Evolutionary conservation across 2,113 vertebrate genomes (phyloP), one percentile per base, ranked within the genome.

Genomic region (Labrus mixtus): DNA sequence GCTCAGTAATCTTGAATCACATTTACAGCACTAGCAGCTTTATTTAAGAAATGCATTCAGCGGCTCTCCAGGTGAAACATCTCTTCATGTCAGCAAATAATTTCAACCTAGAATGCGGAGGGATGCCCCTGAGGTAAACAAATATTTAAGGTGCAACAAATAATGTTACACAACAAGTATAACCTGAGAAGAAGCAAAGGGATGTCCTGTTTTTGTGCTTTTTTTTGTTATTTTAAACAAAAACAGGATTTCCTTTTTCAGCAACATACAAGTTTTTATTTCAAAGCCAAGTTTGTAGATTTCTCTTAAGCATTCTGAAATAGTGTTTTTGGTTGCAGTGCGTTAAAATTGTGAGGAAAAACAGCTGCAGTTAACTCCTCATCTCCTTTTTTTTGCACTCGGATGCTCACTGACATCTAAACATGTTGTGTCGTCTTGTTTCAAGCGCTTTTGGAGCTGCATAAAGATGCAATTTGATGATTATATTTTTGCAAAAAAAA

Each of bases 261-360:
- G 55, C 54, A 45, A 70, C 45, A 6, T 33, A 33, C 6, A 33
- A 41, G 39, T 9, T 9, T 51, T 51, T 51, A n/a, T 75, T 81
- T 79, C 63, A 76, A n/a, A 64, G 60, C 67, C 56, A 50, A 62
- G 55, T 70, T 19, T 72, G 61, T 54, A 68, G 70, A 16, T 25
- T 53, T 25, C 25, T 72, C 72, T 65, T 33, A 33, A 33, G 29
- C 29, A 33, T 33, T 33, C 29, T 33, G 29, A 33, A 33, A 33
- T 4, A 16, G 41, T 45, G n/a, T 22, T 54, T 63, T 73, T 3
- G 17, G 46, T 19, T 8, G 15, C 46, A 19, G 16, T 48, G 6
- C 17, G 3, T 48, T 17, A 7, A 48, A 19, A 19, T 17, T 15
- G 15, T 15, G 12, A 16, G 16, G 4, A 48, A 19, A 6, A 48